Conservation (phyloP, 2,888 invertebrate species). For the Petrolisthes manimaculis region DNA sequence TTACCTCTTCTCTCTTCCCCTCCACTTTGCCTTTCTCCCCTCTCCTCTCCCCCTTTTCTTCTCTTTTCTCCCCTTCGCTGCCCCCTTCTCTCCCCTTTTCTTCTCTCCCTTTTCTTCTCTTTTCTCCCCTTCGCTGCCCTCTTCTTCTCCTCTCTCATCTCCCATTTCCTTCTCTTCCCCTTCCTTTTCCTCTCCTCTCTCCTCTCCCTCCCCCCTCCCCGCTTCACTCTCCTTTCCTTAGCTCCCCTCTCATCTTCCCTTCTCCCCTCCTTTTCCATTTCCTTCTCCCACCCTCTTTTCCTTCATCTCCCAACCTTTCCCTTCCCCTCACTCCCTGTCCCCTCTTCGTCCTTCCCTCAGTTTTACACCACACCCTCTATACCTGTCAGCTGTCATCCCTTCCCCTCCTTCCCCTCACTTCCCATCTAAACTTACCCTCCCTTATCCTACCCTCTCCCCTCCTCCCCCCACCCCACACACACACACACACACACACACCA, state of each 20-base stretch:
- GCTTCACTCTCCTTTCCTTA: not conserved
- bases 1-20: not conserved
- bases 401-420: too few relatives aligned
- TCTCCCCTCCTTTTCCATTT: not conserved
- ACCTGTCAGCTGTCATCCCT: too few relatives aligned
- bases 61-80: not conserved
- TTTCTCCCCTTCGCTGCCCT: not conserved
- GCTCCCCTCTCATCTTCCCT: not conserved
- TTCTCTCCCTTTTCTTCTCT: not conserved
- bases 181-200: constrained; percentile 1
- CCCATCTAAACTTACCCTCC: too few relatives aligned
- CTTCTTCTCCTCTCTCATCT: not conserved
- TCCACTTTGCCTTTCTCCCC: not conserved
- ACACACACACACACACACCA: too few relatives aligned
- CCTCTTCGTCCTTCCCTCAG: too few relatives aligned
- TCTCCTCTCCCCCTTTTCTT: not conserved
- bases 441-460: too few relatives aligned
- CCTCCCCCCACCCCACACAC: too few relatives aligned
- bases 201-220: not conserved
- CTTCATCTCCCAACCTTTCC: too few relatives aligned
- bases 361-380: too few relatives aligned
- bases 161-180: not conserved
- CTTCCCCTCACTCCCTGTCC: too few relatives aligned
- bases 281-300: too few relatives aligned
- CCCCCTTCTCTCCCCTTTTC: not conserved